Conservation (phyloP, 1,140 invertebrate genomes). For the Halotydeus destructor region DNA sequence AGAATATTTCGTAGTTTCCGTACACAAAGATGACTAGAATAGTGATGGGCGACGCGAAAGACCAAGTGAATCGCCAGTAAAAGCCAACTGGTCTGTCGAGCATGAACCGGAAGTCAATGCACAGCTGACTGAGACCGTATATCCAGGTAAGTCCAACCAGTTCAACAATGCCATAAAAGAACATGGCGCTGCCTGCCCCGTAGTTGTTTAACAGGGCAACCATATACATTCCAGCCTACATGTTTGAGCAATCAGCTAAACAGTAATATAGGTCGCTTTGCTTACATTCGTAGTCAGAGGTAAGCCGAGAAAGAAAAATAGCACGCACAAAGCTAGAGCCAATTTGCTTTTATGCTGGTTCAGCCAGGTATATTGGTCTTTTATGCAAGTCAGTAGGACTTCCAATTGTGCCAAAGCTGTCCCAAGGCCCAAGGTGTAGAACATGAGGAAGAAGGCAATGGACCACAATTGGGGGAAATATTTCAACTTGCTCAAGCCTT, state of each 20-base stretch:
- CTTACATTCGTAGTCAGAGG: conserved; percentile 18
- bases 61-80: conserved; percentile 63
- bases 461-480: conserved; percentile 73
- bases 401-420: conserved; percentile 17
- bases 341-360: conserved; percentile 34
- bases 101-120: conserved; percentile 55
- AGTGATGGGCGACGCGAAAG: conserved; percentile 41
- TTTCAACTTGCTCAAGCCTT: conserved; percentile 87
- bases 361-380: conserved; percentile 43
- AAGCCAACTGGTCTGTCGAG: conserved; percentile 38
- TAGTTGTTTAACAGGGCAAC: conserved; percentile 64
- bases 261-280: neutral
- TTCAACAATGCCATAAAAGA: conserved; percentile 48
- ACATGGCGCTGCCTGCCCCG: conserved; percentile 52
- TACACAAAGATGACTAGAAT: conserved; percentile 33
- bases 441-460: conserved; percentile 80
- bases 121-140: conserved; percentile 46
- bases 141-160: conserved; percentile 45
- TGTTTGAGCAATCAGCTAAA: conserved; percentile 6
- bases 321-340: conserved; percentile 31
- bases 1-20: conserved; percentile 4
- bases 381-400: conserved; percentile 40
- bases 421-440: conserved; percentile 53
- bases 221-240: conserved; percentile 66
- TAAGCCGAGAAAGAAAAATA: conserved; percentile 43